A percentile compares a stretch with the other conserved stretches of the same genome.
Evolutionary conservation across 2,888 invertebrate genomes (phyloP).

Genomic region (Pandemis cinnamomeana): DNA sequence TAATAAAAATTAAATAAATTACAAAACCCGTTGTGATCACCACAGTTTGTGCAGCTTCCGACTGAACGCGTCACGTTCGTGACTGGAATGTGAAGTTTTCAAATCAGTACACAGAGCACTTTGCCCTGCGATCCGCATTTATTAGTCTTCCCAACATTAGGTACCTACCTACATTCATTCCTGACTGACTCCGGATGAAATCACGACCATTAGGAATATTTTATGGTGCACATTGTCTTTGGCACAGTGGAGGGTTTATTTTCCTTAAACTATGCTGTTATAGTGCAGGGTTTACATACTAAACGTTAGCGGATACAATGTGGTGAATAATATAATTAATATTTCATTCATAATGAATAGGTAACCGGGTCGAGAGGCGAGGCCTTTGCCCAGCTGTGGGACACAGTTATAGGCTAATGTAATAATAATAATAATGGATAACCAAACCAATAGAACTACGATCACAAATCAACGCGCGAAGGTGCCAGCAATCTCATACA

Average conservation of each 20-base stretch:
- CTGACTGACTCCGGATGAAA: slow-evolving; percentile 1
- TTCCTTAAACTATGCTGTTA: too few species aligned
- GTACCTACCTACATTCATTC: neutral
- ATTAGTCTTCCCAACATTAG: slow-evolving; percentile 3
- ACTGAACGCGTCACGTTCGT: neutral
- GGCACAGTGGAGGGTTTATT: neutral
- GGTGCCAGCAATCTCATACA: too few species aligned
- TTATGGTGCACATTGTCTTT: neutral
- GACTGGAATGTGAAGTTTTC: slow-evolving; percentile 3
- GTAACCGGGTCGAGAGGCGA: too few species aligned
- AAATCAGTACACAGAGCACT: neutral
- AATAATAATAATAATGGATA: too few species aligned
- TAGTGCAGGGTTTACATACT: too few species aligned
- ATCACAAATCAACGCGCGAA: too few species aligned
- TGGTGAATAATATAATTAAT: too few species aligned
- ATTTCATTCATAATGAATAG: too few species aligned
- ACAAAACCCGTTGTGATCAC: neutral
- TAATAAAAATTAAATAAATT: neutral
- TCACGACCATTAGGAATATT: slow-evolving; percentile 4
- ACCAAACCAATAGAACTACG: too few species aligned
- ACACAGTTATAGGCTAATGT: too few species aligned
- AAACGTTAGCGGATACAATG: too few species aligned
- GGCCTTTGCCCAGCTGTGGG: too few species aligned
- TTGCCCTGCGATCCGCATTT: neutral
- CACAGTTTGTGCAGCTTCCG: neutral